Evolutionary conservation across 2,888 invertebrate species (phyloP), one percentile per base, ranked within the genome.

Genomic region (Disparrhopalites patrizii): DNA sequence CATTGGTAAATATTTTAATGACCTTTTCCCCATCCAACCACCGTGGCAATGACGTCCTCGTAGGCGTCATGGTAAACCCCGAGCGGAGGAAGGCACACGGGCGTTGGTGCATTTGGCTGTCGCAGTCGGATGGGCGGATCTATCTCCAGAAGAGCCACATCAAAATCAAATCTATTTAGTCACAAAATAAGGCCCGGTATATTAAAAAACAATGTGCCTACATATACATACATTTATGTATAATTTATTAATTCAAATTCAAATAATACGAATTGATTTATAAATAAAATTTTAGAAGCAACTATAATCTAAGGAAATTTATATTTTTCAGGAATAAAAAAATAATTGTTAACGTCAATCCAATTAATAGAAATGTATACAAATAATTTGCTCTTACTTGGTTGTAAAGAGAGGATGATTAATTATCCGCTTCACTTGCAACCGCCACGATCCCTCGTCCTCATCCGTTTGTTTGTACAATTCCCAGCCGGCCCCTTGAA

Each of bases 151-250:
- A 62, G 25, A 33, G 5, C 3, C 4, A 33, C 51, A n/a, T 62
- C 62, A 51, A 28, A 62, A 25, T 62, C 62, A 51, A 31, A 62
- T 20, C 62, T 62, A n/a, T n/a, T n/a, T n/a, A n/a, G n/a, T n/a
- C n/a, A n/a, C n/a, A n/a, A n/a, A n/a, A 7, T n/a, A 47, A 47
- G 20, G n/a, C n/a, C n/a, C n/a, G n/a, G n/a, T n/a, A n/a, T n/a
- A n/a, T n/a, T n/a, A 10, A 36, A 36, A 36, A 36, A 15, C 10
- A 15, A 36, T 36, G 38, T 10, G 38, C 38, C n/a, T n/a, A n/a
- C n/a, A n/a, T n/a, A n/a, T n/a, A n/a, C n/a, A n/a, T n/a, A n/a
- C n/a, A n/a, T n/a, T n/a, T n/a, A n/a, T n/a, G n/a, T n/a, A n/a
- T n/a, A n/a, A n/a, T n/a, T n/a, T n/a, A n/a, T n/a, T n/a, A n/a